Conservation (phyloP, 2,797 vertebrate genomes). For the Trichosurus vulpecula region DNA sequence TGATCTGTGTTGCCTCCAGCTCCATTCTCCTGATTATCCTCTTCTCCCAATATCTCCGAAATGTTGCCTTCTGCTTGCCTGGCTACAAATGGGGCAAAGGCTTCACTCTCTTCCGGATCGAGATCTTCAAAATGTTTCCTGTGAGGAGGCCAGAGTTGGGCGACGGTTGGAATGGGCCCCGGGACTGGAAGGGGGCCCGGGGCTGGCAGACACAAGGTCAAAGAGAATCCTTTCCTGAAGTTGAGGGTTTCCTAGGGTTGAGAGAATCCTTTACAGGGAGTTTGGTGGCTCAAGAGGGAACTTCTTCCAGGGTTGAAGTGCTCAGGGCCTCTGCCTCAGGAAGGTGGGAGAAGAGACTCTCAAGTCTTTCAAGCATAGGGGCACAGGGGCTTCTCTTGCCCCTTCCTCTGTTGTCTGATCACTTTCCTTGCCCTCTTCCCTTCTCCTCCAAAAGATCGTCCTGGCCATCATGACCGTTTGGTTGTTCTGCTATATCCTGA, state of each 20-base stretch:
- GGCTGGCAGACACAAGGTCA: neutral
- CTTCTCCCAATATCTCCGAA: slow-evolving; percentile 95
- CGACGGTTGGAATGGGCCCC: neutral
- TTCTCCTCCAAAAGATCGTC: slow-evolving; percentile 87
- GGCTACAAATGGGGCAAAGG: slow-evolving; percentile 89
- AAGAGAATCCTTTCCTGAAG: neutral
- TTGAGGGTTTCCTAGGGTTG: neutral
- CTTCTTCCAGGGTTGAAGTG: neutral
- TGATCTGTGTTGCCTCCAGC: slow-evolving; percentile 77
- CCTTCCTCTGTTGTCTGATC: neutral
- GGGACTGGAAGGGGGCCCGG: neutral
- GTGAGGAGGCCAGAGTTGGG: slow-evolving; percentile 81
- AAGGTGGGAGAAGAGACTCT: neutral
- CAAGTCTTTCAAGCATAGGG: neutral
- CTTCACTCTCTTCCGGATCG: slow-evolving; percentile 86
- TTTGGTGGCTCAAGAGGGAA: neutral
- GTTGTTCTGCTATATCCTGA: slow-evolving; percentile 94
- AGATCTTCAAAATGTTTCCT: slow-evolving; percentile 98
- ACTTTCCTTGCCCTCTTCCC: rapidly evolving
- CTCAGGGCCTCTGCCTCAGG: neutral
- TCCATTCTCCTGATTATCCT: slow-evolving; percentile 93
- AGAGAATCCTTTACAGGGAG: neutral
- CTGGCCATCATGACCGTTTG: slow-evolving; percentile 94
- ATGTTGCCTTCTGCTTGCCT: slow-evolving; percentile 88
- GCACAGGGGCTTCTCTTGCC: neutral